These are phyloP conservation scores for Corynorhinus townsendii DNA, from an alignment of 2,113 vertebrate species.

Conservation along the genomic window DNA sequence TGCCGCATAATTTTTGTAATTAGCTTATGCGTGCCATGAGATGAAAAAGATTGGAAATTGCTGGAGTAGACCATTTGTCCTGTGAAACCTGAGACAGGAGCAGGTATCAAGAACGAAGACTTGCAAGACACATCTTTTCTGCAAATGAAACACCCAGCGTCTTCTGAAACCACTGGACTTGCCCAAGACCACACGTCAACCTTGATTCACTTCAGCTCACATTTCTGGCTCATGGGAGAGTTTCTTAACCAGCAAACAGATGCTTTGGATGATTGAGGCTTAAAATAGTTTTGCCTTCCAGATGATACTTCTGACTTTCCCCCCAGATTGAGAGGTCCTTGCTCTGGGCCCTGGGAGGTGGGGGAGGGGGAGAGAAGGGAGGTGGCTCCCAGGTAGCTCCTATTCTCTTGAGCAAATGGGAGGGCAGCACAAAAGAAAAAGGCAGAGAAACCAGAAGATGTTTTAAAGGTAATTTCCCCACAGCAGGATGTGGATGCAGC, in stretches of 20 bases:
- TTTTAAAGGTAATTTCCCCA: background rate
- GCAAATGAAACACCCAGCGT: background rate
- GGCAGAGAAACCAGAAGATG: background rate
- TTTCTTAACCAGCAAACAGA: background rate
- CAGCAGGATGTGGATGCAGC: background rate
- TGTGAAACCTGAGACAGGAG: background rate
- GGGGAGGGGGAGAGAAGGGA: background rate
- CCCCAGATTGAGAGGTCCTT: background rate
- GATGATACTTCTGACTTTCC: slow-evolving; percentile 4
- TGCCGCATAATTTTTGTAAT: background rate
- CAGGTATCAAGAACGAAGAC: background rate
- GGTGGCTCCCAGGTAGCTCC: background rate
- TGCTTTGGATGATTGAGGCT: slow-evolving; percentile 31
- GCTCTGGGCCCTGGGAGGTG: background rate
- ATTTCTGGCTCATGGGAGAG: background rate
- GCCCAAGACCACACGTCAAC: background rate
- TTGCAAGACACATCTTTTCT: background rate
- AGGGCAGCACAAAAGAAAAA: background rate
- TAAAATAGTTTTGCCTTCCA: slow-evolving; percentile 22
- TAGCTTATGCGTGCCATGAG: background rate
- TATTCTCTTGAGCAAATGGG: background rate
- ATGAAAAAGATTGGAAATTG: background rate
- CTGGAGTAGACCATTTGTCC: background rate
- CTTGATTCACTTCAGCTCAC: background rate
- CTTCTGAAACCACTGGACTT: background rate